phyloP scores from a whole-genome alignment of 1,140 invertebrate genomes.

The Acromyrmex heyeri region DNA sequence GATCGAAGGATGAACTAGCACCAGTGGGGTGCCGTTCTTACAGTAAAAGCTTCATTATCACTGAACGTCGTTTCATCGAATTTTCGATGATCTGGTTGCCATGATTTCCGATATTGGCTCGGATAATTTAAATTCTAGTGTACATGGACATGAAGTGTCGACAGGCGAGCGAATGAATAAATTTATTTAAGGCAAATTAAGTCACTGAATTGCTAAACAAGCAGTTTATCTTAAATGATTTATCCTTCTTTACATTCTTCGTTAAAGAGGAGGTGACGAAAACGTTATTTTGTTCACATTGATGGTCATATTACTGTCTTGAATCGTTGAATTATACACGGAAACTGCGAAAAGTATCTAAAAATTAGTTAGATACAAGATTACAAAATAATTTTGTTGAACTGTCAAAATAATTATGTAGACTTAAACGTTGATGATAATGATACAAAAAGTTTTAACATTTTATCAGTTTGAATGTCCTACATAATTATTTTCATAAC shows the following conservation, averaged over 20 bases:
- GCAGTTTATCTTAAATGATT: neutral
- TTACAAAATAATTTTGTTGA: no score
- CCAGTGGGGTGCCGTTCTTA: neutral
- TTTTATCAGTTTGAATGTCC: no score
- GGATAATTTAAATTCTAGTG: constrained; percentile 19
- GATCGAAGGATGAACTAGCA: constrained; percentile 38
- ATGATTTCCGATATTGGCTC: neutral
- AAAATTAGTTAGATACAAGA: no score
- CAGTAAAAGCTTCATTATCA: constrained; percentile 16
- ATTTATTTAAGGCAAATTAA: constrained; percentile 9
- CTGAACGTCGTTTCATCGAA: constrained; percentile 8
- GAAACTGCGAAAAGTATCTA: no score
- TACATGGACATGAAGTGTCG: neutral
- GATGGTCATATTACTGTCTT: neutral
- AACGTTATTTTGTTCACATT: neutral
- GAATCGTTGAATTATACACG: neutral
- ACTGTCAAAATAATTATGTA: no score
- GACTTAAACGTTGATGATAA: no score
- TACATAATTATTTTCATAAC: no score
- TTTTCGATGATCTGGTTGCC: constrained; percentile 5
- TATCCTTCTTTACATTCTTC: neutral
- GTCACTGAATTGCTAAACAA: neutral
- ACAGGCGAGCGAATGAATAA: neutral
- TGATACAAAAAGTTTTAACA: no score
- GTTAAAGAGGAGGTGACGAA: constrained; percentile 1